Evolutionary conservation across 2,113 vertebrate genomes (phyloP).

Genomic region (Okapia johnstoni): DNA sequence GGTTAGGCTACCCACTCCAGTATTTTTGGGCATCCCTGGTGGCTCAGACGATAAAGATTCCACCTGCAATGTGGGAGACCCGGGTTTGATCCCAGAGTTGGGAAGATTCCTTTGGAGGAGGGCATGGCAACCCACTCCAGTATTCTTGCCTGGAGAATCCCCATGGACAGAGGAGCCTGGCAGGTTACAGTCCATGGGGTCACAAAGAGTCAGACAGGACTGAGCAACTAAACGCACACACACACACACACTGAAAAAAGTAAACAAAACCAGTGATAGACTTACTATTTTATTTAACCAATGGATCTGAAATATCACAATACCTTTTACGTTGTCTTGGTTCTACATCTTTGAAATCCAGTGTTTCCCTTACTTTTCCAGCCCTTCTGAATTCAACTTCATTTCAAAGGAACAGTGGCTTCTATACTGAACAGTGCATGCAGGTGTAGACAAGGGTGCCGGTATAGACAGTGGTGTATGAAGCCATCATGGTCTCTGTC

Average conservation of each 20-base stretch:
- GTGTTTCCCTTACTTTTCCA: not conserved
- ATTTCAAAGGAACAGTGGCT: not conserved
- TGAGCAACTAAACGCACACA: not conserved
- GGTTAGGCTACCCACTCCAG: not conserved
- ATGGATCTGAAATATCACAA: not conserved
- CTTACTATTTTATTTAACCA: not conserved
- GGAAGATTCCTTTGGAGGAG: not conserved
- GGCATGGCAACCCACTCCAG: not conserved
- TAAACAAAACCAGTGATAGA: not conserved
- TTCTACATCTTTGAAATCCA: not conserved
- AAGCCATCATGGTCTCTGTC: not conserved
- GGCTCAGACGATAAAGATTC: not conserved
- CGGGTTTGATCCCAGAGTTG: not conserved
- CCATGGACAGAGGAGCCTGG: not conserved
- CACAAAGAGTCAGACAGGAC: rapidly evolving
- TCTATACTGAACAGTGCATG: rapidly evolving
- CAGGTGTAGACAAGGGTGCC: rapidly evolving
- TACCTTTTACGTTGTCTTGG: not conserved
- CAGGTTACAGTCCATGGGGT: not conserved
- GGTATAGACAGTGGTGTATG: rapidly evolving
- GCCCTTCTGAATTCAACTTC: not conserved
- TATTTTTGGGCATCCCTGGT: not conserved
- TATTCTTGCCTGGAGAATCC: not conserved
- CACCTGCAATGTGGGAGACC: not conserved
- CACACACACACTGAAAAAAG: not conserved